These are phyloP conservation scores for Balanococcus diminutus DNA, from an alignment of 2,888 invertebrate genomes.

Conservation along the genomic window DNA sequence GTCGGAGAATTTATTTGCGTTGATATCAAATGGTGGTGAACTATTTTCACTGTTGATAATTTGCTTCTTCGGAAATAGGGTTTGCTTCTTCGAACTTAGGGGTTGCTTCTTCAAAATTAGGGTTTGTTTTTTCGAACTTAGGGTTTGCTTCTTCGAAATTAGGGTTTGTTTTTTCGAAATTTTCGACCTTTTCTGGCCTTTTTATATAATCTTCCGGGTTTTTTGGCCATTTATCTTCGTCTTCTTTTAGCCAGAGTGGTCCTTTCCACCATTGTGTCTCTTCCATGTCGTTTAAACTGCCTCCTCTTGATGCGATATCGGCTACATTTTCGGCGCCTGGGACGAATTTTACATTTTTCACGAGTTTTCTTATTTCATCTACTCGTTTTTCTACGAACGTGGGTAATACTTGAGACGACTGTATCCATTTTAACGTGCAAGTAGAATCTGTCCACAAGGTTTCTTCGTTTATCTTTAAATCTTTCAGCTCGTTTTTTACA, in stretches of 20 bases:
- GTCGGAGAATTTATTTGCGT: no score
- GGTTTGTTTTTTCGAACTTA: neutral
- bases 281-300: neutral
- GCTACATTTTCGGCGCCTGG: neutral
- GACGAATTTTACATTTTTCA: neutral
- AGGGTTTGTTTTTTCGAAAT: neutral
- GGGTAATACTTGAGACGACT: neutral
- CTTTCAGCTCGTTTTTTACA: neutral
- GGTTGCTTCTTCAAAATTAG: no score
- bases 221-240: neutral
- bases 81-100: neutral
- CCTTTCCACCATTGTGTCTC: neutral
- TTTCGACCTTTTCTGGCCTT: no score
- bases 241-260: neutral
- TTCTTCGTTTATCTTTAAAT: neutral
- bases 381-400: neutral
- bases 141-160: neutral
- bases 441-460: neutral
- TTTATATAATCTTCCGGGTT: no score
- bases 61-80: neutral
- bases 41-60: no score
- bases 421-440: neutral
- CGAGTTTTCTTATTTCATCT: neutral
- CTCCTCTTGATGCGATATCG: neutral
- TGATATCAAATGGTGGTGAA: no score